Percentiles rank a stretch among this genome's conserved stretches.
These are phyloP conservation scores for Ploceus nigricollis DNA, from an alignment of 2,113 vertebrate species.

Conservation along the genomic window DNA sequence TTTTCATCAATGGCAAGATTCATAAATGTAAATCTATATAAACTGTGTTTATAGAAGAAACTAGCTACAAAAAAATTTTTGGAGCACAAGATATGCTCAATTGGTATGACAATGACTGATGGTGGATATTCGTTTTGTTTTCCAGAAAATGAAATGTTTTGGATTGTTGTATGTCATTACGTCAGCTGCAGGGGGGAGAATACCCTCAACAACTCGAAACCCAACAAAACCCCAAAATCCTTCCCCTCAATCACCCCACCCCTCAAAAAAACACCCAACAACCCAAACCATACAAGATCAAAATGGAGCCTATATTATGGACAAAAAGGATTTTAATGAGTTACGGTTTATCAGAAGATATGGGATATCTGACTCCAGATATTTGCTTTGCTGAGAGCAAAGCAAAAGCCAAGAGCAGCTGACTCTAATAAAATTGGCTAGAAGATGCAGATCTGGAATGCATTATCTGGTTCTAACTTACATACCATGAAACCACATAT, in stretches of 20 bases:
- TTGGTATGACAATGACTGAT: neutral
- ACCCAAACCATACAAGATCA: neutral
- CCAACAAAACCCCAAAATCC: neutral
- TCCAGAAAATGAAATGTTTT: neutral
- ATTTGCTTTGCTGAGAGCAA: neutral
- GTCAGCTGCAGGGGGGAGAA: neutral
- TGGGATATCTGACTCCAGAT: neutral
- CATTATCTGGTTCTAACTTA: neutral
- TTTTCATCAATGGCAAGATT: neutral
- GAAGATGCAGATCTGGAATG: neutral
- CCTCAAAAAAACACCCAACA: neutral
- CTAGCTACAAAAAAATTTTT: neutral
- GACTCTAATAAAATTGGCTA: neutral
- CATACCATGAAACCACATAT: neutral
- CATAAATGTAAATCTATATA: neutral
- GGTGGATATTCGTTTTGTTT: neutral
- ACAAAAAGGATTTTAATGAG: neutral
- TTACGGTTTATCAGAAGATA: neutral
- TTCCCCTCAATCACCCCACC: neutral
- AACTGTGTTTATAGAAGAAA: neutral
- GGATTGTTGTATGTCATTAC: neutral
- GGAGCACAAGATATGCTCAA: neutral
- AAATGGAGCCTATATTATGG: neutral
- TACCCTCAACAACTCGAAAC: neutral
- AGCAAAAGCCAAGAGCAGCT: neutral